Base-by-base conservation (phyloP, 2,888 invertebrate species). In the Eubasilissa splendida region DNA sequence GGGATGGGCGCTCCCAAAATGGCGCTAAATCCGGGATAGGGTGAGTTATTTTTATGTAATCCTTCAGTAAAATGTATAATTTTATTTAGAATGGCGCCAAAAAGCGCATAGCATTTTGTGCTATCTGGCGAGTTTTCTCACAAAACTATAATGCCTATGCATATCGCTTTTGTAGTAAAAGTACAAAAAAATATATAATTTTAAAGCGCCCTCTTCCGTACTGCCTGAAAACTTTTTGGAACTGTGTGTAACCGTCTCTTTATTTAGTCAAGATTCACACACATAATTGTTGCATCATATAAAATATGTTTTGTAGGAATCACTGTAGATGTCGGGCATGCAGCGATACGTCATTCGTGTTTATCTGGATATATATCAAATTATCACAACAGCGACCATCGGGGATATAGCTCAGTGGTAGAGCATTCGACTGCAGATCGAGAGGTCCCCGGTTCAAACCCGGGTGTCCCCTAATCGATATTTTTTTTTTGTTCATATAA, bases 391-490 rank as follows among this genome's bases (percentile, higher is more conserved):
- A 0, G n/a, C 2, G 2, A 7, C 0, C 65, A 78, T 56, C 73
- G 88, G 88, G 89, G 95, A 94, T 94, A 94, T 95, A 95, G 95
- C 95, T 95, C 95, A 95, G 94, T 94, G 95, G 95, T 95, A 95
- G 95, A 95, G 95, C 94, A 94, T 94, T 95, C 94, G 95, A 95
- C 95, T 95, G 94, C 95, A 95, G 95, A 95, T 95, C 94, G 94
- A 94, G 94, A 95, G 94, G 95, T 93, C 95, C 94, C 94, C 95
- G 94, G 95, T 95, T 95, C 95, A 94, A 95, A 94, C 94, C 95
- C 94, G 94, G 93, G 94, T 93, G 94, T 92, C 93, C 92, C 93
- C 93, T 92, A 86, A 83, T 12, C n/a, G 10, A n/a, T n/a, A 71
- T 70, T 65, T 59, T 79, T 75, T 77, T 59, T 60, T 58, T 73